Percentiles rank a stretch among this genome's conserved stretches.
Conservation (phyloP, 2,888 invertebrate genomes). For the Andrena bucephala region DNA sequence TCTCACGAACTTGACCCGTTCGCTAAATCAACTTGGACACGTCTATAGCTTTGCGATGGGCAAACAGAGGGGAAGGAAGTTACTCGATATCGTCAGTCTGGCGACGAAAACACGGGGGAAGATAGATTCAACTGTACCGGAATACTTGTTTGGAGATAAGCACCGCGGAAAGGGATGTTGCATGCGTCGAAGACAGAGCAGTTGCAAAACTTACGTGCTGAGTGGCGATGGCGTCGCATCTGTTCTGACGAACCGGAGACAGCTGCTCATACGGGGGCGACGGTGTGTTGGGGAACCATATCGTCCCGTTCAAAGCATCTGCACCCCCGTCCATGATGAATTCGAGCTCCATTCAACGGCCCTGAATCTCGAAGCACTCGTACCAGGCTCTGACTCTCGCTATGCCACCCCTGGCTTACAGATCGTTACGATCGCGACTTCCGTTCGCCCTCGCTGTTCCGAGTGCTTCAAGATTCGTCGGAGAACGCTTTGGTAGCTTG, state of each 20-base stretch:
- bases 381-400: conserved; percentile 14
- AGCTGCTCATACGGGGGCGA: conserved; percentile 81
- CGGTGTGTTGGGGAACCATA: conserved; percentile 80
- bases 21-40: background rate
- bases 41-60: background rate
- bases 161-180: conserved; percentile 1
- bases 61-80: background rate
- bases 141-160: background rate
- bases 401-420: conserved; percentile 14
- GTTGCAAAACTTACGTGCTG: conserved; percentile 79
- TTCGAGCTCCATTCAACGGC: conserved; percentile 79
- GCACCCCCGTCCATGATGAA: conserved; percentile 81
- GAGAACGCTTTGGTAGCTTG: conserved; percentile 54
- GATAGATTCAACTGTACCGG: background rate
- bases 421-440: conserved; percentile 35
- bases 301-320: conserved; percentile 78
- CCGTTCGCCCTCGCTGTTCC: conserved; percentile 11
- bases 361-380: conserved; percentile 49
- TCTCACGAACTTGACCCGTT: background rate
- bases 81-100: background rate
- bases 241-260: conserved; percentile 78
- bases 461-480: conserved; percentile 48
- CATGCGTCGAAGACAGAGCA: conserved; percentile 5
- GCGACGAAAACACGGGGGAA: background rate
- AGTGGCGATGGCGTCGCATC: conserved; percentile 75